Conservation (phyloP, 1,140 invertebrate species). For the Cataglyphis hispanica region DNA sequence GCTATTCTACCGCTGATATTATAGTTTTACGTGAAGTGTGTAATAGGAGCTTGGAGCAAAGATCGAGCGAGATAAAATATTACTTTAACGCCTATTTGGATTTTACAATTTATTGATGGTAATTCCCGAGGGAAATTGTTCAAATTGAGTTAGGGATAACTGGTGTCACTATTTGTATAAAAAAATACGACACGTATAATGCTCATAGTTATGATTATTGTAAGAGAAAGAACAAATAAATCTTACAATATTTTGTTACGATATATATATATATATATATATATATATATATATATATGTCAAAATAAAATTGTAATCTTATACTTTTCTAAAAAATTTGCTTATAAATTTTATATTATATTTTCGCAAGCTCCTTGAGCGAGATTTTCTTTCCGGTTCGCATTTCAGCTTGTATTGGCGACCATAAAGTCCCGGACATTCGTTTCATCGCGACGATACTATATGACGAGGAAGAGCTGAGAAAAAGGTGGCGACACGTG, state of each 20-base stretch:
- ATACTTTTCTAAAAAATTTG: no score
- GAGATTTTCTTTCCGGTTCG: conserved; percentile 10
- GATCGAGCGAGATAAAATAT: conserved; percentile 39
- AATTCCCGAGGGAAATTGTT: background rate
- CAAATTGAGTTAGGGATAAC: background rate
- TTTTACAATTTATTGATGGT: conserved; percentile 22
- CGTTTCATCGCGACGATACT: conserved; percentile 22
- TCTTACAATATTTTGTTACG: background rate
- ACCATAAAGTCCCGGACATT: conserved; percentile 46
- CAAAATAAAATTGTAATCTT: no score
- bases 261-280: background rate
- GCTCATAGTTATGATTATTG: background rate
- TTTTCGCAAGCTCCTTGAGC: background rate
- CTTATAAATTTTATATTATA: background rate
- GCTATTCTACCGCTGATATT: conserved; percentile 46
- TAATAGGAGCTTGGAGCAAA: conserved; percentile 31
- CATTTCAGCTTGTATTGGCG: background rate
- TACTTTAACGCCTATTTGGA: conserved; percentile 34
- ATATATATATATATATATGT: no score
- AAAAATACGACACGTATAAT: background rate
- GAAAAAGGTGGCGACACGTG: conserved; percentile 43
- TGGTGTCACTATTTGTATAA: background rate
- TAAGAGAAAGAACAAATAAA: background rate
- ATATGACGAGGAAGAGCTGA: background rate
- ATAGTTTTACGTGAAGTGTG: conserved; percentile 46